phyloP scores from a whole-genome alignment of 2,113 vertebrate species.

The Colistium nudipinnis region DNA sequence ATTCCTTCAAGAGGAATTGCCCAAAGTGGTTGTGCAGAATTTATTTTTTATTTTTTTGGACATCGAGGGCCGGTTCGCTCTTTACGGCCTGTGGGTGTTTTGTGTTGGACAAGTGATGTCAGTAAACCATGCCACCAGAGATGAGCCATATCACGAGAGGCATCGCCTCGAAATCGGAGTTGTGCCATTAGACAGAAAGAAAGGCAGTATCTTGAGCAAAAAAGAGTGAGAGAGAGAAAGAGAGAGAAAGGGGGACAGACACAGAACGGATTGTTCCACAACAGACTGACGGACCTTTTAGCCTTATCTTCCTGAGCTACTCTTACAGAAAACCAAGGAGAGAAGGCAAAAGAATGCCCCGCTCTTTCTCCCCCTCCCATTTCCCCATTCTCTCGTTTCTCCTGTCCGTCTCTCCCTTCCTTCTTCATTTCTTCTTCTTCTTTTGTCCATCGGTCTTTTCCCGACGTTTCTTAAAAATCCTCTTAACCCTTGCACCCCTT shows the following conservation, averaged over 20 bases:
- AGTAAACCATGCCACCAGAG: conserved; percentile 73
- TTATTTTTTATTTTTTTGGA: conserved; percentile 31
- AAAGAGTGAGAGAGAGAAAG: conserved; percentile 38
- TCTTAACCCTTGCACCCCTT: conserved; percentile 69
- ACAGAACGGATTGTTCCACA: conserved; percentile 85
- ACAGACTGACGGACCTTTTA: conserved; percentile 86
- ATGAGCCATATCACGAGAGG: conserved; percentile 78
- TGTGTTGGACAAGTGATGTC: conserved; percentile 71
- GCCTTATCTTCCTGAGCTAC: conserved; percentile 85
- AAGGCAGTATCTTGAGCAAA: conserved; percentile 74
- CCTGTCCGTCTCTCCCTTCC: conserved; percentile 68
- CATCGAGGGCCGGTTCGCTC: conserved; percentile 38
- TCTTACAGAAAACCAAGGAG: conserved; percentile 85
- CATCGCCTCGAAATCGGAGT: conserved; percentile 83
- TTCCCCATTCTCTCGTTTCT: conserved; percentile 82
- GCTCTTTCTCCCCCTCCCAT: conserved; percentile 76
- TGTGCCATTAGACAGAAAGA: conserved; percentile 81
- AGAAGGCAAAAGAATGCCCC: conserved; percentile 74
- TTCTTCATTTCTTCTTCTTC: conserved; percentile 77
- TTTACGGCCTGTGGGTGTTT: conserved; percentile 42
- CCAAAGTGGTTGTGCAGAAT: conserved; percentile 26
- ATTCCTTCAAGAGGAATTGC: conserved; percentile 54
- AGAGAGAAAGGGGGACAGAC: conserved; percentile 68
- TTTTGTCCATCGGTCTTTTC: conserved; percentile 74
- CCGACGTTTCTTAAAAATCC: conserved; percentile 61